These are phyloP conservation scores for Scaptomyza pallida DNA, from an alignment of 1,140 invertebrate genomes.

Conservation along the genomic window DNA sequence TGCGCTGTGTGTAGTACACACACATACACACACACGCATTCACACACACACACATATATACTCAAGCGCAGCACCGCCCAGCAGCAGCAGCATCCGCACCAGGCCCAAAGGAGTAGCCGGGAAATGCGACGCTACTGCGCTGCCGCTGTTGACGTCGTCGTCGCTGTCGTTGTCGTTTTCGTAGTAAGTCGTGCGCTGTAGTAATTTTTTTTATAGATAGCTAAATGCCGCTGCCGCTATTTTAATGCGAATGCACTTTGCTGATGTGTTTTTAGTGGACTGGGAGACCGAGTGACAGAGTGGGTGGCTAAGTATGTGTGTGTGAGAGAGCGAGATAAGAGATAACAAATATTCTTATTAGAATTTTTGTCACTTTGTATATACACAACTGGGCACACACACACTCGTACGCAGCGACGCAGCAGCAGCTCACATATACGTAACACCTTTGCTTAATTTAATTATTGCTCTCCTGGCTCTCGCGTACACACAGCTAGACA, in stretches of 20 bases:
- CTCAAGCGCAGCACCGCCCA: slow-evolving; percentile 18
- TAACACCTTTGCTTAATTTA: slow-evolving; percentile 77
- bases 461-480: slow-evolving; percentile 72
- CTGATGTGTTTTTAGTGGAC: background rate
- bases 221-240: slow-evolving; percentile 42
- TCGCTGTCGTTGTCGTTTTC: slow-evolving; percentile 64
- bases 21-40: slow-evolving; percentile 34
- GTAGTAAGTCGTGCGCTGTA: slow-evolving; percentile 72
- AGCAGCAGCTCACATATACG: slow-evolving; percentile 49
- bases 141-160: slow-evolving; percentile 28
- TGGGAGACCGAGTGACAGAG: no score
- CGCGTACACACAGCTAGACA: slow-evolving; percentile 61
- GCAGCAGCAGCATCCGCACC: slow-evolving; percentile 17
- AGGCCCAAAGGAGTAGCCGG: slow-evolving; percentile 62
- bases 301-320: background rate
- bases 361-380: slow-evolving; percentile 72
- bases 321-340: slow-evolving; percentile 20
- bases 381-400: slow-evolving; percentile 59
- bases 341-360: slow-evolving; percentile 76
- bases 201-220: slow-evolving; percentile 59
- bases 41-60: slow-evolving; percentile 37
- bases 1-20: slow-evolving; percentile 41
- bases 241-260: slow-evolving; percentile 38
- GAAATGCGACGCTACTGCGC: slow-evolving; percentile 51
- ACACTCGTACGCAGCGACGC: slow-evolving; percentile 44